A percentile compares a stretch with the other conserved stretches of the same genome.
Evolutionary conservation across 2,113 vertebrate genomes (phyloP).

Genomic region (Brachypodius melanocephalos): DNA sequence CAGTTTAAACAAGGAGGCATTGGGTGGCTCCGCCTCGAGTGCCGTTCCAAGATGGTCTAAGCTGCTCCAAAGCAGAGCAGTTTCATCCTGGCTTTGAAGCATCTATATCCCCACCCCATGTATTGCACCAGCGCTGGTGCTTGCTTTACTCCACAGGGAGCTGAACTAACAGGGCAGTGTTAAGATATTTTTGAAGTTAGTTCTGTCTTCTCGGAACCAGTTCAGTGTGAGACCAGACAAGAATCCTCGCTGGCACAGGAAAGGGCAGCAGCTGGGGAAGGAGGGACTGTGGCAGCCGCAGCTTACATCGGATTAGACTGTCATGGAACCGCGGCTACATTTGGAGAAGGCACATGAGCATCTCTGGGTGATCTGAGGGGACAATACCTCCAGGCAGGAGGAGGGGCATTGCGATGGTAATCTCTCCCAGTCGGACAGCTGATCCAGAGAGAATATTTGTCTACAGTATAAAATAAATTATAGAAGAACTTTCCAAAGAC

Average conservation of each 20-base stretch:
- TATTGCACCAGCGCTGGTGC: neutral
- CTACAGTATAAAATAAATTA: neutral
- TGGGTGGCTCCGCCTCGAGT: neutral
- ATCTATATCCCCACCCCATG: neutral
- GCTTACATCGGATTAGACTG: neutral
- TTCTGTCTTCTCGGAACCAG: neutral
- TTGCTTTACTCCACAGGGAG: neutral
- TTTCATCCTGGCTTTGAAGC: neutral
- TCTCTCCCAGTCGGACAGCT: neutral
- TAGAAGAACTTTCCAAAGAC: neutral
- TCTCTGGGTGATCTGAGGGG: slow-evolving; percentile 20
- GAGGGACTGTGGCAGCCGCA: neutral
- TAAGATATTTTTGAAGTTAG: neutral
- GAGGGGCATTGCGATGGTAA: neutral
- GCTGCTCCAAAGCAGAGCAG: neutral
- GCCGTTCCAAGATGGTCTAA: neutral
- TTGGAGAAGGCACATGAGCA: neutral
- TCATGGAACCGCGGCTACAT: neutral
- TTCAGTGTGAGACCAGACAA: neutral
- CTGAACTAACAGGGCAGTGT: neutral
- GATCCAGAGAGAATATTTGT: neutral
- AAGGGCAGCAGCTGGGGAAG: neutral
- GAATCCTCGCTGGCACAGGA: neutral
- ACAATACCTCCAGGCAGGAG: neutral
- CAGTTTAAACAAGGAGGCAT: neutral